Conservation (phyloP, 2,888 invertebrate genomes). For the Germaria angustata region DNA sequence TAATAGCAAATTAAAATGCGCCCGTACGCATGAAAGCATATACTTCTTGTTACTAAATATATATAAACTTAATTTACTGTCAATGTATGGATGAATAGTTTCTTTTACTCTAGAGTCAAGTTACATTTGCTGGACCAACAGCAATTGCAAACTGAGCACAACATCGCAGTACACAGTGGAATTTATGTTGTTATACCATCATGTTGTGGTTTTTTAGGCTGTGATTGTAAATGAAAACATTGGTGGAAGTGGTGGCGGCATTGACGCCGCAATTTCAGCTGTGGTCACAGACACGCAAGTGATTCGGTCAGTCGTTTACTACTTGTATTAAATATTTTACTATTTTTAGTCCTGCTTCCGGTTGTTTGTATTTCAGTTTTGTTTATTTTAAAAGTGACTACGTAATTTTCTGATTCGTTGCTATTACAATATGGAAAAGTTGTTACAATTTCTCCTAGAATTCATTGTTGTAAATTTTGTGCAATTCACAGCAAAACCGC, state of each 20-base stretch:
- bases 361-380: background rate
- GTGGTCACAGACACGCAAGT: slow-evolving; percentile 50
- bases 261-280: slow-evolving; percentile 61
- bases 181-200: slow-evolving; percentile 38
- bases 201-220: slow-evolving; percentile 55
- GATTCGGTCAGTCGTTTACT: slow-evolving; percentile 41
- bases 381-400: background rate
- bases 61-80: slow-evolving; percentile 19
- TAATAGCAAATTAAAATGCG: background rate
- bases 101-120: background rate
- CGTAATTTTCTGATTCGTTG: slow-evolving; percentile 23
- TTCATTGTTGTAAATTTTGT: background rate
- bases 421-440: slow-evolving; percentile 12
- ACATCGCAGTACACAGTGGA: background rate
- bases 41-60: background rate
- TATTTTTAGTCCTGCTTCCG: background rate
- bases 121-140: slow-evolving; percentile 6
- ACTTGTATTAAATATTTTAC: slow-evolving; percentile 14
- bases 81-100: slow-evolving; percentile 21
- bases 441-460: background rate
- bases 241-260: slow-evolving; percentile 50
- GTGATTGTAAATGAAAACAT: slow-evolving; percentile 68
- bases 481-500: background rate
- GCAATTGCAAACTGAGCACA: slow-evolving; percentile 1
- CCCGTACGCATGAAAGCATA: background rate